Conservation (phyloP, 2,113 vertebrate genomes). For the Natator depressus region DNA sequence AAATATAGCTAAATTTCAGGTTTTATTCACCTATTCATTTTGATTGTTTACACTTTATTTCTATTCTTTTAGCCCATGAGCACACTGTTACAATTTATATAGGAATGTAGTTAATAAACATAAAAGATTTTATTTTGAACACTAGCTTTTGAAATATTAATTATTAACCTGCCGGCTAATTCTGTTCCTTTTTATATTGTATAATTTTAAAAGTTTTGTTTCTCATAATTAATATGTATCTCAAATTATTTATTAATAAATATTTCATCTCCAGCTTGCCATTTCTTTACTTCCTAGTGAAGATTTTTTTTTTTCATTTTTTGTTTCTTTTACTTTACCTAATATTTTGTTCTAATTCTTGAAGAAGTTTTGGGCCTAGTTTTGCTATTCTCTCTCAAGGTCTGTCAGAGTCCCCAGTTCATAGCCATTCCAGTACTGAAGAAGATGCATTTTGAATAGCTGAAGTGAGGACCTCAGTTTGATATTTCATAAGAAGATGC, state of each 20-base stretch:
- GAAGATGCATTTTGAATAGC: not conserved
- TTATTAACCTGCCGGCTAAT: conserved; percentile 62
- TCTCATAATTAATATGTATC: conserved; percentile 45
- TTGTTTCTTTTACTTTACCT: conserved; percentile 25
- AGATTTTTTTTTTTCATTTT: conserved; percentile 25
- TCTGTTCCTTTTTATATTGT: conserved; percentile 59
- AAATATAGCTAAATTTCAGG: not conserved
- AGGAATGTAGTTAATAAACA: conserved; percentile 61
- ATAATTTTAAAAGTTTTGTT: conserved; percentile 63
- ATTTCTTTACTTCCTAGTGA: conserved; percentile 34
- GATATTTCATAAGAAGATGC: not conserved
- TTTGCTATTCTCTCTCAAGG: not conserved
- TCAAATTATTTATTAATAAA: conserved; percentile 61
- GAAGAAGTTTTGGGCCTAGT: not conserved
- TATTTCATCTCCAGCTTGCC: conserved; percentile 54
- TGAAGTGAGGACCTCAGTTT: not conserved
- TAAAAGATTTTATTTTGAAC: conserved; percentile 59
- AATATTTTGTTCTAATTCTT: not conserved
- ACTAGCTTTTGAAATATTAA: conserved; percentile 72
- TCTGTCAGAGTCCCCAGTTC: not conserved
- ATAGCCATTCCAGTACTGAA: not conserved
- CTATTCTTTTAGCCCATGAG: conserved; percentile 47
- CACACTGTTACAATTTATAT: conserved; percentile 50
- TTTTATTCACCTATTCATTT: conserved; percentile 36
- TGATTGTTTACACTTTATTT: conserved; percentile 41